Conservation (phyloP, 2,888 invertebrate genomes). For the Lucinisca nassula region DNA sequence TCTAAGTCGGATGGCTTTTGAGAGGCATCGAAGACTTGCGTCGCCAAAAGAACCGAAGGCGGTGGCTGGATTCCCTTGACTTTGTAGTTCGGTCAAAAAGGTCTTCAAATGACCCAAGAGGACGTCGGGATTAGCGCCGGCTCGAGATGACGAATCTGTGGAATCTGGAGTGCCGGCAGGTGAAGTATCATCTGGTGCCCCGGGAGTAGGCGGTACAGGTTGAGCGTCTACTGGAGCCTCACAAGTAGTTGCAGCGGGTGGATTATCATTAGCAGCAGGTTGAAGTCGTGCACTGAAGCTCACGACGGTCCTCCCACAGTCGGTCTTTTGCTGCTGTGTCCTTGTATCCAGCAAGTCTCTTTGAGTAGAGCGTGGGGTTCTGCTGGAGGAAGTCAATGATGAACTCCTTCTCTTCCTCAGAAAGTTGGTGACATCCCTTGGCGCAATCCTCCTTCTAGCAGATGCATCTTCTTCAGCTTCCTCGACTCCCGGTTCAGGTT, state of each 20-base stretch:
- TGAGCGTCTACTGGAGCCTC: slow-evolving; percentile 33
- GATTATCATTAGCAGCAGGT: slow-evolving; percentile 17
- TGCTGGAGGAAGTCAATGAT: no score
- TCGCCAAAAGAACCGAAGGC: no score
- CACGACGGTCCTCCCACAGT: slow-evolving; percentile 8
- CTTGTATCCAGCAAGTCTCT: no score
- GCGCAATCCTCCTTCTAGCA: neutral
- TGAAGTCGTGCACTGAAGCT: slow-evolving; percentile 14
- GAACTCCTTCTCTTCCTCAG: neutral
- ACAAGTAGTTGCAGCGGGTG: neutral
- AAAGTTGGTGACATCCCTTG: slow-evolving; percentile 21
- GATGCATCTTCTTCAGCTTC: neutral
- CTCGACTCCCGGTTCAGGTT: neutral
- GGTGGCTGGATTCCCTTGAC: no score
- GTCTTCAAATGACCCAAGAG: slow-evolving; percentile 38
- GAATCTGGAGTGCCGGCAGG: no score
- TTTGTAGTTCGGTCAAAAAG: slow-evolving; percentile 32
- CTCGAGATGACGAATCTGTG: no score
- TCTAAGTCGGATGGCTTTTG: slow-evolving; percentile 31
- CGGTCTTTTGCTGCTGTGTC: no score
- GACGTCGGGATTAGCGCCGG: slow-evolving; percentile 30
- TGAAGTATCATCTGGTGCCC: no score
- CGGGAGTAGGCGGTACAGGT: neutral
- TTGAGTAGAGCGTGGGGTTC: no score
- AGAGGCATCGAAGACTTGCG: slow-evolving; percentile 35